Evolutionary conservation across 2,797 vertebrate genomes (phyloP), one percentile per base, ranked within the genome.

Genomic region (Eupleurogrammus muticus): DNA sequence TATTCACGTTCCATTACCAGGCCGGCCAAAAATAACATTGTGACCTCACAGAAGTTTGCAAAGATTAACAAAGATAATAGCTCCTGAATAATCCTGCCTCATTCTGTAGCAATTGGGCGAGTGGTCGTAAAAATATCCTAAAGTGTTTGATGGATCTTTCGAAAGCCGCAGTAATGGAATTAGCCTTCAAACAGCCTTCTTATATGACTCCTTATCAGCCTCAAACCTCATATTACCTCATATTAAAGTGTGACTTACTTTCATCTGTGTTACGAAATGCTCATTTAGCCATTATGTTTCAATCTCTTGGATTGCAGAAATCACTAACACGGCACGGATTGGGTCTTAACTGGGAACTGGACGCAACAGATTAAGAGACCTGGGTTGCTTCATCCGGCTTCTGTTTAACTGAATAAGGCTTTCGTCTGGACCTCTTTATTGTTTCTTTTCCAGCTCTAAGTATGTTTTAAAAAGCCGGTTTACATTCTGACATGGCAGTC

Each of bases 381-480:
- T 5, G 1, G 40, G 63, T 36, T 70, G 50, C 58, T 66, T 71
- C 54, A 52, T 65, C 14, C 12, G 17, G 53, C 82, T 87, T 87
- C 93, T 93, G 90, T 92, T 92, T 91, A 90, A 94, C 92, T 94
- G 93, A 95, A 93, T 95, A 94, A 96, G 95, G 91, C 90, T 87
- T 93, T 93, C 85, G 62, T 90, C 88, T 84, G 69, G 77, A 58
- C 49, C 32, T 71, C 64, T 80, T 84, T 81, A 75, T 80, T 91
- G 92, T 92, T 93, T 86, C 68, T 84, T 91, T 71, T 83, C 61
- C 40, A 66, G 75, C 42, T 76, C 60, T 73, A 56, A 42, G 58
- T 80, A 21, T 51, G 63, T 84, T 94, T 94, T 95, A 95, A 95
- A n/a, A 96, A 94, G 86, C 93, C 89, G 80, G 93, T 96, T 97